Percentiles rank a stretch among this genome's conserved stretches.
phyloP scores from a whole-genome alignment of 2,888 invertebrate genomes.

The Watsonalla cultraria region DNA sequence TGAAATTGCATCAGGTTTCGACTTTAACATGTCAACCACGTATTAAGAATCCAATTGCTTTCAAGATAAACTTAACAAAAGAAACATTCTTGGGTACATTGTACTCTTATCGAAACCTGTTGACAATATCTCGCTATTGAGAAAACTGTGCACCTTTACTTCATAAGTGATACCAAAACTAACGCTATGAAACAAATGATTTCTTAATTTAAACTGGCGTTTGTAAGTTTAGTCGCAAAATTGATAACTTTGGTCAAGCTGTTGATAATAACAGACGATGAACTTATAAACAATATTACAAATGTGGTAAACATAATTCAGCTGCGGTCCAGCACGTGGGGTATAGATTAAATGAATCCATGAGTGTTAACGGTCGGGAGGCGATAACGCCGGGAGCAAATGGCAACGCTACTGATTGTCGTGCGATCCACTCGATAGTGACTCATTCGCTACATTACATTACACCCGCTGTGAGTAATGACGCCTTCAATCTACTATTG shows the following conservation, averaged over 20 bases:
- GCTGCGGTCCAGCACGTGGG: conserved; percentile 6
- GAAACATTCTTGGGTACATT: not conserved
- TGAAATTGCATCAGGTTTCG: too few relatives aligned
- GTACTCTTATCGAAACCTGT: not conserved
- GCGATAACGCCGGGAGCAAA: conserved; percentile 6
- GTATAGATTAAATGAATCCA: conserved; percentile 20
- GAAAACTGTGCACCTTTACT: too few relatives aligned
- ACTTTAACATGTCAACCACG: not conserved
- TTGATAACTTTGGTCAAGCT: too few relatives aligned
- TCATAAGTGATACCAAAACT: too few relatives aligned
- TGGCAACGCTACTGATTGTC: conserved; percentile 1
- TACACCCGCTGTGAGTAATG: not conserved
- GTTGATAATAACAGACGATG: not conserved
- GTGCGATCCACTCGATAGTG: conserved; percentile 1
- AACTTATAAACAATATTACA: not conserved
- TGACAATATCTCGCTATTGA: not conserved
- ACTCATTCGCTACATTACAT: not conserved
- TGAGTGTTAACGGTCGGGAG: conserved; percentile 34
- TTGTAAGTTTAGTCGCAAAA: too few relatives aligned
- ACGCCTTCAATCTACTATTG: not conserved
- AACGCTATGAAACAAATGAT: too few relatives aligned
- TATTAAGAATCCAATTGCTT: not conserved
- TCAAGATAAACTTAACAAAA: not conserved
- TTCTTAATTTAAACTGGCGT: too few relatives aligned
- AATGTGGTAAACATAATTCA: not conserved